These are phyloP conservation scores for Paraescarpia echinospica DNA, from an alignment of 1,140 invertebrate species.

Conservation along the genomic window DNA sequence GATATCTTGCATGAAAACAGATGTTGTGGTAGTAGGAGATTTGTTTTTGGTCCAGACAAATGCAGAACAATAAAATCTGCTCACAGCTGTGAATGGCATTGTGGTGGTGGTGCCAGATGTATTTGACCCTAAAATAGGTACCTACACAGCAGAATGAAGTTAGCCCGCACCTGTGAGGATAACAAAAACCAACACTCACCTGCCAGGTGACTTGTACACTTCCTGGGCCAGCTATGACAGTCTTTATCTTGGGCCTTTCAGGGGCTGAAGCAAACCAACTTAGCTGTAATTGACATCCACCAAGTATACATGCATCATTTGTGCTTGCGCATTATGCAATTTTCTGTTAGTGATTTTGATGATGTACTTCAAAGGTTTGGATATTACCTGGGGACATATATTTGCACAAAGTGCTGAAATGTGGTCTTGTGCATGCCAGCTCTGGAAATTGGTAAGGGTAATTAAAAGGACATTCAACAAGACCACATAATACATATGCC, in stretches of 20 bases:
- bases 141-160: too few relatives aligned
- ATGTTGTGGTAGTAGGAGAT: too few relatives aligned
- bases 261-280: neutral
- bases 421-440: neutral
- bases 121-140: too few relatives aligned
- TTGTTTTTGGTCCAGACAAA: too few relatives aligned
- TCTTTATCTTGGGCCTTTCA: neutral
- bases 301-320: neutral
- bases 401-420: neutral
- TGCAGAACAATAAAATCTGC: too few relatives aligned
- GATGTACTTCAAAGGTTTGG: neutral
- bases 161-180: too few relatives aligned
- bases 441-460: neutral
- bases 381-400: neutral
- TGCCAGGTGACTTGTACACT: neutral
- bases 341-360: neutral
- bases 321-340: neutral
- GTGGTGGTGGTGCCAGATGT: too few relatives aligned
- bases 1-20: too few relatives aligned
- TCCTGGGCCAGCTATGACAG: neutral
- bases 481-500: neutral
- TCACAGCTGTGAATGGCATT: too few relatives aligned
- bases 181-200: neutral
- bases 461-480: neutral
- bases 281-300: neutral